Evolutionary conservation across 2,888 invertebrate genomes (phyloP), one percentile per base, ranked within the genome.

Genomic region (Andrena haemorrhoa): DNA sequence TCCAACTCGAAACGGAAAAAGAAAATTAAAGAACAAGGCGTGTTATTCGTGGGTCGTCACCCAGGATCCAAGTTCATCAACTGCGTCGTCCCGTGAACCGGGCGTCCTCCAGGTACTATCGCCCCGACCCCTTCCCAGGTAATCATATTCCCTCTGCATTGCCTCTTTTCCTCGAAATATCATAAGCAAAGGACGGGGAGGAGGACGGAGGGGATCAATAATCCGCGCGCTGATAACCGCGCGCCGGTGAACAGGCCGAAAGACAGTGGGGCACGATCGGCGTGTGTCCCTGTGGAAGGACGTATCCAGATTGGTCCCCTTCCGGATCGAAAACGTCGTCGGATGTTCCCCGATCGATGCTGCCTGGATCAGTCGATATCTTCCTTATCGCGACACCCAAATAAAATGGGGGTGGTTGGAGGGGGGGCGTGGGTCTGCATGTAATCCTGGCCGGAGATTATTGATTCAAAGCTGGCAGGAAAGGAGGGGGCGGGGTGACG

Each of bases 181-280:
- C 78, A 83, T 85, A 79, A 87, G 81, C 83, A 75, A 82, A 72
- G 65, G 66, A 71, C 75, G 71, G 12, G 33, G 78, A 88, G 83
- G 88, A 88, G 87, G 85, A 89, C 80, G 86, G 86, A 86, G 90
- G 56, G 91, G 92, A 93, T 93, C 93, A 92, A 93, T 93, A 93
- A 93, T 92, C 91, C 91, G 90, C 88, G 90, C 90, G 89, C 88
- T 87, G 89, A 89, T 89, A 41, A 87, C 84, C 90, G 90, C 89
- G 89, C 90, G 82, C 85, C 83, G 77, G 64, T 76, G 20, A 60
- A 33, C 49, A 53, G 47, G 16, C 23, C 35, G 49, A 29, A 73
- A 58, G 60, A 29, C 20, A 66, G 49, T 20, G 65, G 20, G 26
- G 33, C 61, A 16, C 29, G 31, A 66, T 49, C 65, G 65, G 41